These are phyloP conservation scores for Lasioglossum calceatum DNA, from an alignment of 2,888 invertebrate species.

Conservation along the genomic window DNA sequence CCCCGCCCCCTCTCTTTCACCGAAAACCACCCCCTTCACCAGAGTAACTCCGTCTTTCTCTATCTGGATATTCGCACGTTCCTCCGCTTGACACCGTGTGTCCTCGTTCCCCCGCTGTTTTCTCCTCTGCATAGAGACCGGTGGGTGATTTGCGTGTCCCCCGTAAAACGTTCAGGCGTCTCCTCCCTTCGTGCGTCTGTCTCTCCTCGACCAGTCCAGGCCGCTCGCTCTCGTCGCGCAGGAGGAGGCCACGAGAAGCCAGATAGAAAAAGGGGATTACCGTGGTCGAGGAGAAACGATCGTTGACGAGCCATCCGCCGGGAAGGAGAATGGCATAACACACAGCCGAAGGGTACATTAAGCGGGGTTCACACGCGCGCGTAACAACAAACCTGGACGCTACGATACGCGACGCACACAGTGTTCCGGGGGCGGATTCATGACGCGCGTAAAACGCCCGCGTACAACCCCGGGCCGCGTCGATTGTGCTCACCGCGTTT, in stretches of 20 bases:
- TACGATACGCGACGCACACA: not conserved
- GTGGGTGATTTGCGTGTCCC: conserved; percentile 51
- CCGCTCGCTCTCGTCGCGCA: conserved; percentile 20
- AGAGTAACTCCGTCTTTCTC: conserved; percentile 32
- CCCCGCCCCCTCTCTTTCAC: conserved; percentile 9
- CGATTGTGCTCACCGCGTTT: not conserved
- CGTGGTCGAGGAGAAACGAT: conserved; percentile 33
- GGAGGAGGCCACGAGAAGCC: conserved; percentile 26
- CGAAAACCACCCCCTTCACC: not conserved
- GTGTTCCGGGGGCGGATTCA: not conserved
- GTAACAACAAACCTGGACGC: not conserved
- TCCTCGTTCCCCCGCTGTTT: conserved; percentile 16
- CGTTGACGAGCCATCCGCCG: conserved; percentile 29
- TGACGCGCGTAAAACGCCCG: not conserved
- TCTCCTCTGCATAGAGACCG: conserved; percentile 22
- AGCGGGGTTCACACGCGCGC: not conserved
- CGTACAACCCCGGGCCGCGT: not conserved
- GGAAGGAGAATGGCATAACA: conserved; percentile 39
- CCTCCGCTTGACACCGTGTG: conserved; percentile 31
- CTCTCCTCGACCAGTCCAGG: conserved; percentile 9
- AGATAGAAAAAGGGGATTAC: conserved; percentile 40
- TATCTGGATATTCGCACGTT: conserved; percentile 44
- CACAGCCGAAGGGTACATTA: conserved; percentile 17
- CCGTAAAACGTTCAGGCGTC: conserved; percentile 12
- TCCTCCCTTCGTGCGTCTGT: not conserved